A percentile compares a stretch with the other conserved stretches of the same genome.
Evolutionary conservation across 2,797 vertebrate species (phyloP).

Genomic region (Peromyscus eremicus): DNA sequence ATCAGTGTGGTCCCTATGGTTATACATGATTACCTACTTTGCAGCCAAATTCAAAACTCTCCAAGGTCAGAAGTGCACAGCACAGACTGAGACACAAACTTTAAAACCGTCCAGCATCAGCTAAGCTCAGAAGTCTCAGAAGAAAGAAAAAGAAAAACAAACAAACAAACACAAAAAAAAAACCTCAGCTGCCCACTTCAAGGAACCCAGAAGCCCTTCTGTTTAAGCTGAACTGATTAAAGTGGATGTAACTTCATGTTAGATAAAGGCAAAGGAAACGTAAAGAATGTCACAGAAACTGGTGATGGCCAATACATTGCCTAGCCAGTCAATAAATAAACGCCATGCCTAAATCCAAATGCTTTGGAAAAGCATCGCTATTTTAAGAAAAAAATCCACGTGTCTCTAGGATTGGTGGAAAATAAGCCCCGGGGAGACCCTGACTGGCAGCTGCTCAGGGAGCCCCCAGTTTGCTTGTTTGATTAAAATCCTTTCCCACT

Average conservation of each 20-base stretch:
- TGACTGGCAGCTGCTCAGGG: neutral
- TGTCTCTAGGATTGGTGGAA: neutral
- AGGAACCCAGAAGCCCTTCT: neutral
- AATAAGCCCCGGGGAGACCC: neutral
- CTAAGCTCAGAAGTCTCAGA: constrained; percentile 17
- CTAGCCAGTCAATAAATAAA: constrained; percentile 41
- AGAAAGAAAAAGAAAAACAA: neutral
- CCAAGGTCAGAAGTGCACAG: constrained; percentile 43
- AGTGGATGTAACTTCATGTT: constrained; percentile 8
- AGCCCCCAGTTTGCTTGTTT: neutral
- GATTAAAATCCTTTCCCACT: constrained; percentile 10
- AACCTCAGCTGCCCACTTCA: constrained; percentile 1
- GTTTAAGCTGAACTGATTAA: constrained; percentile 36
- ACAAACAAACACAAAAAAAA: neutral
- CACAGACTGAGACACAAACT: constrained; percentile 9
- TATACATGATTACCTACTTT: constrained; percentile 68
- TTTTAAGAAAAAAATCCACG: constrained; percentile 37
- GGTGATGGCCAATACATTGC: neutral
- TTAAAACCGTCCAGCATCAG: constrained; percentile 33
- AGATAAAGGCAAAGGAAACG: neutral
- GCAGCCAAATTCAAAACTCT: constrained; percentile 67
- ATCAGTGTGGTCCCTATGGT: constrained; percentile 39
- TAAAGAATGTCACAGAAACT: neutral
- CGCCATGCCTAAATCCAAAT: neutral
- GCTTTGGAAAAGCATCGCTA: constrained; percentile 47